Evolutionary conservation across 2,113 vertebrate genomes (phyloP).

Genomic region (Brachyhypopomus gauderio): DNA sequence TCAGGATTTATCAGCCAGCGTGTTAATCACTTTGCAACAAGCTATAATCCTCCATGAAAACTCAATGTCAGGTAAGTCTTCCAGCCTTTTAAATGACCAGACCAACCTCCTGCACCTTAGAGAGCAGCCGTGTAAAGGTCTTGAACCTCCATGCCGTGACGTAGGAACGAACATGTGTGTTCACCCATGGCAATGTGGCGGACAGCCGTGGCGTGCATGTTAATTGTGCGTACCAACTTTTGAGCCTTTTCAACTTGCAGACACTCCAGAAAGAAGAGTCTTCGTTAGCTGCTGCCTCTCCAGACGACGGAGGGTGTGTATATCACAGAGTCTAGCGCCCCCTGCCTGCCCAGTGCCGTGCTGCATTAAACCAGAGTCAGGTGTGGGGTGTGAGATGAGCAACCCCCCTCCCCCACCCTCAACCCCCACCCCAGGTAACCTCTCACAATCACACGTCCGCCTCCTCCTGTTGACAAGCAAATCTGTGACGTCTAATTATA

Average conservation of each 20-base stretch:
- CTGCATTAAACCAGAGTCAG: no score
- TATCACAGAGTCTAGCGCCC: no score
- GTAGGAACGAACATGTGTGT: slow-evolving; percentile 26
- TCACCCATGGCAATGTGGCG: slow-evolving; percentile 26
- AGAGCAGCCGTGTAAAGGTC: neutral
- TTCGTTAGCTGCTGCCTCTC: slow-evolving; percentile 17
- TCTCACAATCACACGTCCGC: neutral
- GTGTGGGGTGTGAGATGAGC: neutral
- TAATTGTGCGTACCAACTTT: slow-evolving; percentile 51
- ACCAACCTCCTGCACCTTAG: neutral
- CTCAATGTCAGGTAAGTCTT: neutral
- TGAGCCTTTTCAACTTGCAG: slow-evolving; percentile 52
- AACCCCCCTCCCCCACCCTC: no score
- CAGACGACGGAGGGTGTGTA: no score
- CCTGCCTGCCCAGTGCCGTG: neutral
- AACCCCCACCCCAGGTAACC: neutral
- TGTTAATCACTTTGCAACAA: no score
- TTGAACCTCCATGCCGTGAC: neutral
- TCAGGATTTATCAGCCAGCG: no score
- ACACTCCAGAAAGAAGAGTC: slow-evolving; percentile 48
- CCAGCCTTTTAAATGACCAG: neutral
- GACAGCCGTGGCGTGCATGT: slow-evolving; percentile 24
- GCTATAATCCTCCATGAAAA: neutral
- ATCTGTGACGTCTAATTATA: slow-evolving; percentile 12
- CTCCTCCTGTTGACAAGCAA: neutral